Base-by-base conservation (phyloP, 1,140 invertebrate genomes). In the Drosophila erecta region DNA sequence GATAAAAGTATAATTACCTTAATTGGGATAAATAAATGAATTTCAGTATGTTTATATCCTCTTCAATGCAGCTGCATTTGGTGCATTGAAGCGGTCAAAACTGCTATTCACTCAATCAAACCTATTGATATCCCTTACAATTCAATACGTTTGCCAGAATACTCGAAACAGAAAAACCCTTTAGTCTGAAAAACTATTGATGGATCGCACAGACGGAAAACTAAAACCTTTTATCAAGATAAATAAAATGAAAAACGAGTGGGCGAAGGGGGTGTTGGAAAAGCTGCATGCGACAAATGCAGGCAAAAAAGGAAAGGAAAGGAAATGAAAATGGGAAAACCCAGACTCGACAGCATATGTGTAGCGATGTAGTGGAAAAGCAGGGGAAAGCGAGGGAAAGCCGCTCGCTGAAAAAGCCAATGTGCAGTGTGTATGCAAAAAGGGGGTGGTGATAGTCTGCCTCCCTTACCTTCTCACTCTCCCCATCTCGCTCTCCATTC, bases 201-300 rank as follows among this genome's bases (percentile, higher is more conserved):
- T 76, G 73, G 73, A 60, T 61, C 40, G 35, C 37, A 56, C 47
- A 77, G 47, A 71, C 55, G 7, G 20, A 62, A 56, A 77, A 73
- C 71, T 86, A 86, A 86, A 86, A 87, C 83, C 83, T 86, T 86
- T 86, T 86, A 87, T 83, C 83, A 87, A 86, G 83, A 86, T 86
- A 86, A 86, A 86, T 86, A 86, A 83, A 87, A 87, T 87, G 75
- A 27, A 51, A 75, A 75, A 57, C 75, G 2, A 33, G 24, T 30
- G 17, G 43, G 43, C 4, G 37, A 33, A 37, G 10, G 47, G 41
- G 2, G 4, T 27, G 53, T 33, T 38, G 51, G 27, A 72, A 33
- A 47, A 33, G 27, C 33, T 35, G 33, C 50, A 47, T 30, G 44
- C 60, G 58, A 73, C 87, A 89, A 80, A 89, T 77, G 72, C 58